Conservation (phyloP, 1,140 invertebrate genomes). For the Alviniconcha marisindica region DNA sequence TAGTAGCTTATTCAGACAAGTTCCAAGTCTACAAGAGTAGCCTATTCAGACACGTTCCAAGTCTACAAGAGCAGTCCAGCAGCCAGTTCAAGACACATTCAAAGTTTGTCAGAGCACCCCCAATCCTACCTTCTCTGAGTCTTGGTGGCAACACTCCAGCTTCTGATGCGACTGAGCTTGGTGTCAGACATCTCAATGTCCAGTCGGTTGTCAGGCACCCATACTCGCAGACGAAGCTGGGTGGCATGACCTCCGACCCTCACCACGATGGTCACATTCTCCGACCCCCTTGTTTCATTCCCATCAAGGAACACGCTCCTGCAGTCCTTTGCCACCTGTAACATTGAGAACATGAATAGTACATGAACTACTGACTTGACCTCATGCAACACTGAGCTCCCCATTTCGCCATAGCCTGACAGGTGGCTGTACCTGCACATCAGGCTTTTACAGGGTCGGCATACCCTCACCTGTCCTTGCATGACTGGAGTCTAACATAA, state of each 20-base stretch:
- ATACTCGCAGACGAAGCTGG: slow-evolving; percentile 92
- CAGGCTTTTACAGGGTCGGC: neutral
- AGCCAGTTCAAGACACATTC: too few species aligned
- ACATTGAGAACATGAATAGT: too few species aligned
- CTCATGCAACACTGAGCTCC: neutral
- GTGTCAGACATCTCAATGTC: slow-evolving; percentile 92
- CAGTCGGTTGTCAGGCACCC: slow-evolving; percentile 97
- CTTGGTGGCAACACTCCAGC: slow-evolving; percentile 87
- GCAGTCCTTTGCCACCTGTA: slow-evolving; percentile 91
- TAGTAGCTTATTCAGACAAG: too few species aligned
- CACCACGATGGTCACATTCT: slow-evolving; percentile 94
- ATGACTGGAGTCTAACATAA: too few species aligned
- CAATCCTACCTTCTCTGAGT: neutral
- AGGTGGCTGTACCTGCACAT: neutral
- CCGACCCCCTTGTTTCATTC: slow-evolving; percentile 94
- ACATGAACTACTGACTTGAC: neutral
- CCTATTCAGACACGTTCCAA: too few species aligned
- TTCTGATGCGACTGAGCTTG: slow-evolving; percentile 93
- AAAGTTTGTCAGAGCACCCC: too few species aligned
- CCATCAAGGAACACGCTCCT: slow-evolving; percentile 98
- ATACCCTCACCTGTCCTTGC: too few species aligned
- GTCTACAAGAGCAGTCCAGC: too few species aligned
- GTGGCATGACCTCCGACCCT: slow-evolving; percentile 95
- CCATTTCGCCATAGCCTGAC: neutral
- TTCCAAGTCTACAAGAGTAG: too few species aligned